Percentiles rank a stretch among this genome's conserved stretches.
Conservation (phyloP, 2,113 vertebrate genomes). For the Cyrtonyx montezumae region DNA sequence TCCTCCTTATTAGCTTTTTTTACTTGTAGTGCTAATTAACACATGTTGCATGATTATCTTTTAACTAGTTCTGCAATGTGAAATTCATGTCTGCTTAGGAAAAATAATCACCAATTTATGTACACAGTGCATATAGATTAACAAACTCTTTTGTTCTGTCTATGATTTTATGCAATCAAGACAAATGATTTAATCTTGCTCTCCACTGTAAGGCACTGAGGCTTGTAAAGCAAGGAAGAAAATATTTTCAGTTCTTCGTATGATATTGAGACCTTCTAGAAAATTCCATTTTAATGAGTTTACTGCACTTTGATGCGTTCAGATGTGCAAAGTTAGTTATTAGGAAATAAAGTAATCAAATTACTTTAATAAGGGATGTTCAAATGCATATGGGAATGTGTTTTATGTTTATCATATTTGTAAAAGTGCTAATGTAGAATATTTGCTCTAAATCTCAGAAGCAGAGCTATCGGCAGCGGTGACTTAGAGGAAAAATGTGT, state of each 20-base stretch:
- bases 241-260: neutral
- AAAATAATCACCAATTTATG: constrained; percentile 3
- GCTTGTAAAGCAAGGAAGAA: neutral
- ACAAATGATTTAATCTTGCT: neutral
- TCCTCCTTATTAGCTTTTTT: neutral
- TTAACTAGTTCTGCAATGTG: neutral
- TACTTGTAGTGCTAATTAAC: neutral
- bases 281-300: neutral
- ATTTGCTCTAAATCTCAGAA: neutral
- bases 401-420: neutral
- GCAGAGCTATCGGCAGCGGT: neutral
- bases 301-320: neutral
- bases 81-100: neutral
- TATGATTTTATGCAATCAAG: neutral
- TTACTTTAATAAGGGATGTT: neutral
- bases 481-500: neutral
- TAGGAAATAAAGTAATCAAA: neutral
- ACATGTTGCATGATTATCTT: neutral
- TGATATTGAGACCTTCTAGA: neutral
- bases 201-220: neutral
- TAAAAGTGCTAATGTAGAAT: neutral
- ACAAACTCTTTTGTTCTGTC: neutral
- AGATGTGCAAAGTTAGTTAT: neutral
- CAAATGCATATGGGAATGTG: neutral
- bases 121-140: neutral